Evolutionary conservation across 1,140 invertebrate species (phyloP).

Genomic region (Zaprionus capensis): DNA sequence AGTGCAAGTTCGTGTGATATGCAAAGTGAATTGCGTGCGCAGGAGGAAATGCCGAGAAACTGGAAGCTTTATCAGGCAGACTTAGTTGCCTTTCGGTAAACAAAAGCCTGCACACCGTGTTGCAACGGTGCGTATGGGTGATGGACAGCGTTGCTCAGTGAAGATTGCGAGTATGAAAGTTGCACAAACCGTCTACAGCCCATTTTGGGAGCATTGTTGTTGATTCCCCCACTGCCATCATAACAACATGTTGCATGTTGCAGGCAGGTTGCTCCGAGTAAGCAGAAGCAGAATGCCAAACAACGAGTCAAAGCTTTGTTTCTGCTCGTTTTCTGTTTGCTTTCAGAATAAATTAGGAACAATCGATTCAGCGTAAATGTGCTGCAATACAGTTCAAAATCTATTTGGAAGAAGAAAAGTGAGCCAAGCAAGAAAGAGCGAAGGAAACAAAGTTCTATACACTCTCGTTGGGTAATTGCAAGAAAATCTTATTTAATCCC

Average conservation of each 20-base stretch:
- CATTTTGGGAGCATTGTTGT: conserved; percentile 57
- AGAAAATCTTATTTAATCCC: conserved; percentile 82
- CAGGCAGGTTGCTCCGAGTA: conserved; percentile 6
- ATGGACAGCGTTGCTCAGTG: conserved; percentile 19
- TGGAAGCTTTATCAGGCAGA: not conserved
- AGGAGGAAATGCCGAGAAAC: not conserved
- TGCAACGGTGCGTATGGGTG: conserved; percentile 51
- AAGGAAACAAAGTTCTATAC: not conserved
- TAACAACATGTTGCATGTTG: conserved; percentile 16
- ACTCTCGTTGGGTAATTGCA: conserved; percentile 70
- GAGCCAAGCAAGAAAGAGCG: not conserved
- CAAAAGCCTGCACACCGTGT: conserved; percentile 48
- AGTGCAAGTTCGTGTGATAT: conserved; percentile 80
- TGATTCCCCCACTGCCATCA: not conserved
- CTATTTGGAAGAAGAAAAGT: conserved; percentile 26
- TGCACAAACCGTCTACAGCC: conserved; percentile 15
- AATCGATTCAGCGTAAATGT: conserved; percentile 49
- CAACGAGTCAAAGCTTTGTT: not conserved
- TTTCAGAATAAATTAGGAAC: conserved; percentile 70
- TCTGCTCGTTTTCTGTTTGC: conserved; percentile 39
- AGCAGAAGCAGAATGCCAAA: not conserved
- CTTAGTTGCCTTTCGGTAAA: conserved; percentile 34
- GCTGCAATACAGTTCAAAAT: conserved; percentile 22
- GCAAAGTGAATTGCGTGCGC: conserved; percentile 61
- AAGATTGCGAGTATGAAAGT: conserved; percentile 16